phyloP scores from a whole-genome alignment of 2,113 vertebrate species.

The Podarcis cretensis region DNA sequence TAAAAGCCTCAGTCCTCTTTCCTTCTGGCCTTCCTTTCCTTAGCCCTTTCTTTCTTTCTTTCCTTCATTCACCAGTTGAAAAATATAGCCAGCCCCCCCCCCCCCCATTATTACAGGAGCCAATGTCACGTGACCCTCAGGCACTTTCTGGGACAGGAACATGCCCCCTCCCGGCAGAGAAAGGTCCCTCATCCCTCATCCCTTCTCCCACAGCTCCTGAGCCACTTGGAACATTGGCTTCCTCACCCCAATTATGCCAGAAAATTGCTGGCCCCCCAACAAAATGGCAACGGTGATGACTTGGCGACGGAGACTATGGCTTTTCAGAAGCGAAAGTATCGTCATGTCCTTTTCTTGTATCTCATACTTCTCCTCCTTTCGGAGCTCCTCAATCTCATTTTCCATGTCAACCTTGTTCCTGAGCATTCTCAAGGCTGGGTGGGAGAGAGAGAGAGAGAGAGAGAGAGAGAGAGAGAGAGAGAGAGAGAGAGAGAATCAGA shows the following conservation, averaged over 20 bases:
- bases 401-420: constrained; percentile 81
- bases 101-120: too few relatives aligned
- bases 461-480: neutral
- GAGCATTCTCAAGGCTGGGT: constrained; percentile 80
- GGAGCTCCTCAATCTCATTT: constrained; percentile 84
- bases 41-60: too few relatives aligned
- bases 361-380: constrained; percentile 82
- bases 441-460: neutral
- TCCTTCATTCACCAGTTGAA: too few relatives aligned
- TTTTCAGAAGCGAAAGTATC: constrained; percentile 77
- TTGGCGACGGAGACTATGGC: constrained; percentile 85
- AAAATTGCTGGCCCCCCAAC: constrained; percentile 92
- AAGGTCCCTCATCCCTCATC: too few relatives aligned
- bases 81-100: too few relatives aligned
- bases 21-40: too few relatives aligned
- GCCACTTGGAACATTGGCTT: fast-evolving
- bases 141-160: too few relatives aligned
- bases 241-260: constrained; percentile 86
- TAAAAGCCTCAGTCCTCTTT: too few relatives aligned
- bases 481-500: neutral
- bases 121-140: too few relatives aligned
- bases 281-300: constrained; percentile 84
- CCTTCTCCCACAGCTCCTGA: neutral
- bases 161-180: too few relatives aligned
- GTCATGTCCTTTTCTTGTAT: constrained; percentile 79